These are phyloP conservation scores for Melipona bicolor DNA, from an alignment of 2,888 invertebrate genomes.

Conservation along the genomic window DNA sequence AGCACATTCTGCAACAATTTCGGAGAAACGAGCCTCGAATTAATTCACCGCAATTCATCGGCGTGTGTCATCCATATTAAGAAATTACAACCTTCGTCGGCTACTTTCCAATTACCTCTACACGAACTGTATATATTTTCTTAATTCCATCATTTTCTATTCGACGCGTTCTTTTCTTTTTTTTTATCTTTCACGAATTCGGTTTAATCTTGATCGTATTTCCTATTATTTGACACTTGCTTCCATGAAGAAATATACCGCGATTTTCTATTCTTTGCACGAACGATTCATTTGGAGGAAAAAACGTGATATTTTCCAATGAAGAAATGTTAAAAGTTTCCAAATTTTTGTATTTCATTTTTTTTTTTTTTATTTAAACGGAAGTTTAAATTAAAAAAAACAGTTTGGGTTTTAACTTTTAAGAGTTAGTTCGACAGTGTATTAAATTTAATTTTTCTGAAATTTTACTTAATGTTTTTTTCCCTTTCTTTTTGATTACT, in stretches of 20 bases:
- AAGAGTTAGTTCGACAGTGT: too few relatives aligned
- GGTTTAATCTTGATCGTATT: background rate
- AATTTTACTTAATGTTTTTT: too few relatives aligned
- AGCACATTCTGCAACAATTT: constrained; percentile 86
- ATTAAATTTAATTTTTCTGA: too few relatives aligned
- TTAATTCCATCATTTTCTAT: background rate
- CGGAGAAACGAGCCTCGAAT: constrained; percentile 57
- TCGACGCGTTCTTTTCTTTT: background rate
- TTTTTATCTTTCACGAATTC: too few relatives aligned
- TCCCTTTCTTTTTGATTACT: too few relatives aligned
- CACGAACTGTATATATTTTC: background rate
- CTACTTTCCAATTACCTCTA: background rate
- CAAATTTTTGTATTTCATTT: background rate
- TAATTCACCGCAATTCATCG: constrained; percentile 55
- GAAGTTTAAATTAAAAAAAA: too few relatives aligned
- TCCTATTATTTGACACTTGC: background rate
- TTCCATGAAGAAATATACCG: background rate
- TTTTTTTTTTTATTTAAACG: too few relatives aligned
- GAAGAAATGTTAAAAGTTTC: too few relatives aligned
- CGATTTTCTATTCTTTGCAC: background rate
- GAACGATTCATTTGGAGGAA: background rate
- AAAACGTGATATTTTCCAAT: background rate
- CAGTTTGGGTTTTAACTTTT: too few relatives aligned
- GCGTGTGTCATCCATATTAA: constrained; percentile 40
- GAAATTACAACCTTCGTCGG: background rate